Evolutionary conservation across 2,888 invertebrate species (phyloP), one percentile per base, ranked within the genome.

Genomic region (Petrophora chlorosata): DNA sequence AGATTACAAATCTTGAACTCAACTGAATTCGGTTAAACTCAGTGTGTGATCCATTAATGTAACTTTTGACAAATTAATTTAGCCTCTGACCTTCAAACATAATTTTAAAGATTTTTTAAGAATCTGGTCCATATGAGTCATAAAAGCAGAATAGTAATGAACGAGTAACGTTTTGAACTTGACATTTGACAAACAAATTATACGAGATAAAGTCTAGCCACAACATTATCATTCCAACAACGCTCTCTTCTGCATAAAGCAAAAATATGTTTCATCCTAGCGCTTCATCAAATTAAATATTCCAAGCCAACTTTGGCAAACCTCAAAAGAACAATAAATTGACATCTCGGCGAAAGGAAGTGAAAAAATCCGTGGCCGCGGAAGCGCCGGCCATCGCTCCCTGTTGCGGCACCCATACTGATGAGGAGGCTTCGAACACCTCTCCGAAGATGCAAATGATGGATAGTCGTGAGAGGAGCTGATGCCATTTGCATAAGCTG

Each of bases 321-420:
- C 53, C 52, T 41, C 47, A 23, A 56, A 57, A 54, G 48, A 53
- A 43, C 43, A 35, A 53, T 52, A 49, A 53, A 46, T 41, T 30
- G 61, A 49, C 50, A 59, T 72, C 72, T 70, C 53, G 38, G 49
- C 50, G 60, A 72, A 70, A 78, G 80, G 82, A 83, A 82, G 79
- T 80, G 67, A 67, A 76, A 77, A 77, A 76, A 76, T 78, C 62
- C 58, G 52, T 55, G 63, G 60, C 74, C 73, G 54, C 83, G 87
- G 86, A 86, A 87, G 83, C 74, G 53, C 12, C 74, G 87, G 84
- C 43, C 85, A 63, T 81, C 85, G 85, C 66, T 80, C 68, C 67
- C 65, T 50, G 62, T 57, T 73, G 81, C 69, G 71, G 48, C 53
- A 53, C 61, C 62, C 86, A 86, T 86, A 85, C 72, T 85, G 75